Percentiles rank a stretch among this genome's conserved stretches.
These are phyloP conservation scores for Noctua fimbriata DNA, from an alignment of 2,888 invertebrate genomes.

Conservation along the genomic window DNA sequence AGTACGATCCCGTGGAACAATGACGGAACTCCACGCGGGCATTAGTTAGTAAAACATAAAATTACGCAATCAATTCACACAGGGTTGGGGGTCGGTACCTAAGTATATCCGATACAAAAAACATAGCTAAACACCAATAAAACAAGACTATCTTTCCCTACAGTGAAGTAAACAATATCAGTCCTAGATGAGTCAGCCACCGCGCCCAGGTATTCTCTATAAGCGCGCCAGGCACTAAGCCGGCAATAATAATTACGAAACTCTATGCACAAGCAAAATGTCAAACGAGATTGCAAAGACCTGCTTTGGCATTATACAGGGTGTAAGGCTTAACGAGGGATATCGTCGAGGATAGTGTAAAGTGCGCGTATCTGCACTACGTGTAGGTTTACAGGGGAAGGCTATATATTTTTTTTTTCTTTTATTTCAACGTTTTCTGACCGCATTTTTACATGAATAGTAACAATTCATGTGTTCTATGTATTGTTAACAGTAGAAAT, in stretches of 20 bases:
- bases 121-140: neutral
- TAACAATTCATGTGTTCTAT: too few relatives aligned
- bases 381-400: too few relatives aligned
- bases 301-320: neutral
- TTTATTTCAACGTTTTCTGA: too few relatives aligned
- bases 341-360: too few relatives aligned
- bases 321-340: neutral
- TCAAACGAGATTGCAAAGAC: constrained; percentile 33
- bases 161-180: constrained; percentile 8
- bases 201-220: constrained; percentile 27
- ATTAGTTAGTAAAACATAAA: neutral
- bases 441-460: too few relatives aligned
- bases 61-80: neutral
- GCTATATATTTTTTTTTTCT: too few relatives aligned
- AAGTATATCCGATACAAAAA: neutral
- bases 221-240: constrained; percentile 7
- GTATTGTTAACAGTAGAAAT: too few relatives aligned
- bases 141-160: neutral
- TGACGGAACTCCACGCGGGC: too few relatives aligned
- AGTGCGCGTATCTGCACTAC: too few relatives aligned
- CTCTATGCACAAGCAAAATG: constrained; percentile 41
- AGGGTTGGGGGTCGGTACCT: neutral
- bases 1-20: too few relatives aligned
- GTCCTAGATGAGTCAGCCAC: constrained; percentile 51
- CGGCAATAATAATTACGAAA: constrained; percentile 54